Conservation (phyloP, 2,113 vertebrate genomes). For the Hippocampus mohnikei region DNA sequence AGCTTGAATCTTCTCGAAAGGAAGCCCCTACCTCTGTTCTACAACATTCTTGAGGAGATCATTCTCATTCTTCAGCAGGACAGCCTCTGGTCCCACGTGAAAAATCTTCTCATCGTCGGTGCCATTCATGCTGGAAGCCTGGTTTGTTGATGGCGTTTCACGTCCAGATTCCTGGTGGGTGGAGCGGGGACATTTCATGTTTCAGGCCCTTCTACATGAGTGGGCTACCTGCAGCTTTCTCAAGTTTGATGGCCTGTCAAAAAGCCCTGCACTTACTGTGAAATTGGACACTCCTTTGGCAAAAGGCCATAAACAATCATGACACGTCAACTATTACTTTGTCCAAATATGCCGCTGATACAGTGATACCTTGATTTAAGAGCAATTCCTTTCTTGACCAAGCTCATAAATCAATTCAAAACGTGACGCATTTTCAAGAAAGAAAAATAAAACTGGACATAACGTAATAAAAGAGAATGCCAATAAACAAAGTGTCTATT, state of each 20-base stretch:
- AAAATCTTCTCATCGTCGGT: constrained; percentile 94
- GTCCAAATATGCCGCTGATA: constrained; percentile 27
- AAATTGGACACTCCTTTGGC: not conserved
- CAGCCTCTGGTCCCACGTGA: constrained; percentile 71
- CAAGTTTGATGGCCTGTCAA: constrained; percentile 11
- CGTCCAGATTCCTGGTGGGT: constrained; percentile 77
- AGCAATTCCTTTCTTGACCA: not conserved
- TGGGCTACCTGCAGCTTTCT: constrained; percentile 2
- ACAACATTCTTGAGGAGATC: constrained; percentile 84
- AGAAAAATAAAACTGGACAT: not conserved
- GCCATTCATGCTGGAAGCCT: constrained; percentile 90
- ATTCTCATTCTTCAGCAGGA: constrained; percentile 83
- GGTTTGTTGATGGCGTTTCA: constrained; percentile 79
- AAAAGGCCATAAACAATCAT: constrained; percentile 8
- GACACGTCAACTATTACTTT: constrained; percentile 29
- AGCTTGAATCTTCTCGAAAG: not conserved
- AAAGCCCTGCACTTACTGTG: constrained; percentile 2
- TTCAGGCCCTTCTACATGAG: constrained; percentile 1
- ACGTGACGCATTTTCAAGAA: not conserved
- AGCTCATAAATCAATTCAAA: not conserved
- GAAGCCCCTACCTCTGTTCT: constrained; percentile 81
- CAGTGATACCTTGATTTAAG: not conserved
- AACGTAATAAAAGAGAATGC: no score
- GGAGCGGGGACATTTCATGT: not conserved
- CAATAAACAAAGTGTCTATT: no score